These are phyloP conservation scores for Drosophila kuntzei DNA, from an alignment of 2,888 invertebrate species.

Conservation along the genomic window DNA sequence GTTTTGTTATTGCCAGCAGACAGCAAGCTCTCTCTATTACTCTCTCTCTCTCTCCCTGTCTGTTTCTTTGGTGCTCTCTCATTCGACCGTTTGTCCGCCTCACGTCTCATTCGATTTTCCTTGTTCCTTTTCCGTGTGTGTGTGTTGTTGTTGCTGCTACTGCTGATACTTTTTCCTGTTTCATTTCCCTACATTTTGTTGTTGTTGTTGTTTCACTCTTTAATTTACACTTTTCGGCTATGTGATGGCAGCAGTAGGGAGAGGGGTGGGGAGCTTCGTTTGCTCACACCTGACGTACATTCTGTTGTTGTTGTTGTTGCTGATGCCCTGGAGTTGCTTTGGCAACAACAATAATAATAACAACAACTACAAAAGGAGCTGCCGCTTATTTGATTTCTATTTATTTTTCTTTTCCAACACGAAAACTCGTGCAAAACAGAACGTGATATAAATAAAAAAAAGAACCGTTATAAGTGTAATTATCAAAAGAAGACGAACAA, in stretches of 20 bases:
- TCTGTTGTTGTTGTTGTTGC: slow-evolving; percentile 17
- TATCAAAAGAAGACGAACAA: slow-evolving; percentile 13
- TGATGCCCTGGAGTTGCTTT: slow-evolving; percentile 54
- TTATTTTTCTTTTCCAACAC: slow-evolving; percentile 42
- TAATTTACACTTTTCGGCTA: slow-evolving; percentile 68
- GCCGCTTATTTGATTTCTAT: slow-evolving; percentile 36
- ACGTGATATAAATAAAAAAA: slow-evolving; percentile 42
- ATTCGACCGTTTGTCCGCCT: slow-evolving; percentile 17
- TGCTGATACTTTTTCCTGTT: slow-evolving; percentile 50
- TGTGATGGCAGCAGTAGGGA: slow-evolving; percentile 21
- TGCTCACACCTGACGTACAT: slow-evolving; percentile 57
- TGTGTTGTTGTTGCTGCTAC: slow-evolving; percentile 46
- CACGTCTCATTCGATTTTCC: slow-evolving; percentile 64
- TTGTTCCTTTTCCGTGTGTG: slow-evolving; percentile 55
- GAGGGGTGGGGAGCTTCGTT: slow-evolving; percentile 15
- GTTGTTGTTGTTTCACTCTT: slow-evolving; percentile 52
- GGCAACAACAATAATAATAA: slow-evolving; percentile 50
- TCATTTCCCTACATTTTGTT: slow-evolving; percentile 57
- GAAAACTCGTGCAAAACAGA: slow-evolving; percentile 38
- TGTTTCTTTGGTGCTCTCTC: slow-evolving; percentile 15
- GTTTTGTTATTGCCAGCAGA: slow-evolving; percentile 67
- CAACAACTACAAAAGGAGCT: slow-evolving; percentile 42
- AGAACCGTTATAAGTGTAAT: slow-evolving; percentile 26
- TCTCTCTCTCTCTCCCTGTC: slow-evolving; percentile 6
- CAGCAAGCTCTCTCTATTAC: slow-evolving; percentile 48